Evolutionary conservation across 2,113 vertebrate species (phyloP), one percentile per base, ranked within the genome.

Genomic region (Saguinus imperator): DNA sequence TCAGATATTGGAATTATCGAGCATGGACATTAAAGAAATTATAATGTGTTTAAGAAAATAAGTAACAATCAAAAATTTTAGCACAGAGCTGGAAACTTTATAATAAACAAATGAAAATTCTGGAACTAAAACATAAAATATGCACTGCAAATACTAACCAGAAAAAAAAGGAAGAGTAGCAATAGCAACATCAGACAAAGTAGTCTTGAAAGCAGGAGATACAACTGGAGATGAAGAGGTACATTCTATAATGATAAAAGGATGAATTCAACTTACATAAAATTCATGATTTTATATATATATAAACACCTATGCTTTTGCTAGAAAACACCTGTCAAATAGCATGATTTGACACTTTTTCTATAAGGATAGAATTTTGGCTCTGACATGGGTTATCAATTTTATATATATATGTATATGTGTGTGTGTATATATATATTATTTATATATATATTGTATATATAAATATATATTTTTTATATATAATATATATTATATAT

Each of bases 1-100:
- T 57, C 50, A 89, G 37, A 79, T 80, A 90, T n/a, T 43, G 45
- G 11, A 77, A 87, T 89, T 92, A 90, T 52, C 52, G 89, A 95
- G 8, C 43, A 83, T 52, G 35, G 7, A 20, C 17, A 76, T 66
- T 70, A 83, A 91, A 88, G 25, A 86, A 79, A 43, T 14, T 37
- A 18, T 48, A 61, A 61, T 66, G 25, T 57, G 7, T 43, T 94
- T 91, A 61, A 83, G 40, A 89, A 80, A 89, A 89, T 66, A 87
- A 86, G 72, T 75, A 91, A 81, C 2, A 83, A 75, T 89, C 1
- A 23, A 89, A 93, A 66, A 18, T 73, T 58, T 79, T 6, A 43
- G 9, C 35, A 10, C 6, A 84, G 13, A 55, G 68, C 37, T 45
- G 17, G 35, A 86, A 95, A 87, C 66, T 68, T 37, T 75, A 10